Evolutionary conservation across 2,888 invertebrate genomes (phyloP).

Genomic region (Ecliptopera silaceata): DNA sequence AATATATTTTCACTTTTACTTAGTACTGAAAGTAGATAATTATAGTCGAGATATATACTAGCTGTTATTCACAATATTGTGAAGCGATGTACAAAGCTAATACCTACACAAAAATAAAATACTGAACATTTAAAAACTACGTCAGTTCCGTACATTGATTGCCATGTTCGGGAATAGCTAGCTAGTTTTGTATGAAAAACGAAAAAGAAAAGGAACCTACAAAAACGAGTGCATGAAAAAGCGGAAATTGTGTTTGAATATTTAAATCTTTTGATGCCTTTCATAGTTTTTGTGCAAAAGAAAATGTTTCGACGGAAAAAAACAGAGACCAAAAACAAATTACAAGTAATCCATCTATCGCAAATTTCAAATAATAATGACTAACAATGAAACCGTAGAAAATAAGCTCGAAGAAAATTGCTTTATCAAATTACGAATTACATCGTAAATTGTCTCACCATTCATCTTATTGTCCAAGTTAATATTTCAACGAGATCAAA

Average conservation of each 20-base stretch:
- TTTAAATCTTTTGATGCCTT: slow-evolving; percentile 5
- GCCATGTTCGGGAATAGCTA: neutral
- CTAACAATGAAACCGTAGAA: neutral
- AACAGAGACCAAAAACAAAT: neutral
- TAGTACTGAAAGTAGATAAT: no score
- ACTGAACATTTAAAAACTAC: neutral
- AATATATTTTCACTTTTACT: no score
- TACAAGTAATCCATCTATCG: neutral
- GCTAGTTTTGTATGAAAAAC: slow-evolving; percentile 12
- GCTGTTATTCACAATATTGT: neutral
- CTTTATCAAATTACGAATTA: slow-evolving; percentile 32
- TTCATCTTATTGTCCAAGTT: slow-evolving; percentile 70
- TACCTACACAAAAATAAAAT: neutral
- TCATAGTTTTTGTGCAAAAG: slow-evolving; percentile 2
- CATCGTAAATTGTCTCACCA: slow-evolving; percentile 40
- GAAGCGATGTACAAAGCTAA: neutral
- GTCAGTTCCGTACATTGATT: slow-evolving; percentile 5
- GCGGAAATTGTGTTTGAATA: slow-evolving; percentile 16
- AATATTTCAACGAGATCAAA: slow-evolving; percentile 77
- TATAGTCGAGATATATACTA: neutral
- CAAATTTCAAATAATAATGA: neutral
- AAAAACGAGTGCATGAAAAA: slow-evolving; percentile 13
- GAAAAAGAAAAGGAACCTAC: slow-evolving; percentile 3
- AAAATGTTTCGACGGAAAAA: no score
- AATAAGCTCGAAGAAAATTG: slow-evolving; percentile 4